These are phyloP conservation scores for Fragariocoptes setiger DNA, from an alignment of 1,140 invertebrate genomes.

Conservation along the genomic window DNA sequence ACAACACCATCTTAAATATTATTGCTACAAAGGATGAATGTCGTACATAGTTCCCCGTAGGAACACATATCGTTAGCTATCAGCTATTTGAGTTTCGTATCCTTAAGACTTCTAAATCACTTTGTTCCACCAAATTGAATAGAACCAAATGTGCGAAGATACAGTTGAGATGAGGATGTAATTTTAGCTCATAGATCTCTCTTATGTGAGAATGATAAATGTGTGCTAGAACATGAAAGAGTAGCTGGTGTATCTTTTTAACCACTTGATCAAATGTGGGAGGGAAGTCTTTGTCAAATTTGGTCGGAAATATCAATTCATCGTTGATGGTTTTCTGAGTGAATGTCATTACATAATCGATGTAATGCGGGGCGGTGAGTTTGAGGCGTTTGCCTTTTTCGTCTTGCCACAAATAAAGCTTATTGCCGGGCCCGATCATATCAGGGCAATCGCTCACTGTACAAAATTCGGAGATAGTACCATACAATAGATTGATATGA, in stretches of 20 bases:
- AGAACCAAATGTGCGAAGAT: slow-evolving; percentile 79
- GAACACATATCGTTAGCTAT: too few species aligned
- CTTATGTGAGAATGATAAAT: slow-evolving; percentile 89
- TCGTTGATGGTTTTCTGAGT: slow-evolving; percentile 87
- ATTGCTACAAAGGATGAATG: too few species aligned
- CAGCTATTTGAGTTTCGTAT: too few species aligned
- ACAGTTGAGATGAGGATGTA: slow-evolving; percentile 77
- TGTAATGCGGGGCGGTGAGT: slow-evolving; percentile 81
- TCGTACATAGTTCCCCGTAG: too few species aligned
- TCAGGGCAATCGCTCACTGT: slow-evolving; percentile 65
- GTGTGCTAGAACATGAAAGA: slow-evolving; percentile 90
- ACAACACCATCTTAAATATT: too few species aligned
- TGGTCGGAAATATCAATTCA: slow-evolving; percentile 85
- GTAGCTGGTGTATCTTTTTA: slow-evolving; percentile 70
- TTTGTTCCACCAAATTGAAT: too few species aligned
- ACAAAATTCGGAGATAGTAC: slow-evolving; percentile 89
- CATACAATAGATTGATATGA: slow-evolving; percentile 87
- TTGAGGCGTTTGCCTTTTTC: slow-evolving; percentile 91
- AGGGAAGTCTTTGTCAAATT: slow-evolving; percentile 87
- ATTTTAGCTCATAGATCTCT: slow-evolving; percentile 57
- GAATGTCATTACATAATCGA: slow-evolving; percentile 94
- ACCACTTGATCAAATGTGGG: slow-evolving; percentile 69
- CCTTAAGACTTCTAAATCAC: too few species aligned
- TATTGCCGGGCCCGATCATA: slow-evolving; percentile 71
- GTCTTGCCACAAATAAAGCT: slow-evolving; percentile 89